phyloP scores from a whole-genome alignment of 2,888 invertebrate species.

The Vannuccia rotundouncinata region DNA sequence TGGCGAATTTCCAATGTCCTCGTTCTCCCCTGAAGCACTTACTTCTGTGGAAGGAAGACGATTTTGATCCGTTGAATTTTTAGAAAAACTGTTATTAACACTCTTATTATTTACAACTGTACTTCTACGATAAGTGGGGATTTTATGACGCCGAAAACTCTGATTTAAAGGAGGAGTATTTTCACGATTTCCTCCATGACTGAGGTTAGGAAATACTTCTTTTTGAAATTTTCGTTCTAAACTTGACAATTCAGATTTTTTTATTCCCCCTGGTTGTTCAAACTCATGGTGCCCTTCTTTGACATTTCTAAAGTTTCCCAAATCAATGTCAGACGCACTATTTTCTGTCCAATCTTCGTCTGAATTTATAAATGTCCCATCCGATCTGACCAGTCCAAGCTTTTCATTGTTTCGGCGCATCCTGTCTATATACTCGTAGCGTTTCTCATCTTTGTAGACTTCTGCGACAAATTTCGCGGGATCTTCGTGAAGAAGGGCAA shows the following conservation, averaged over 20 bases:
- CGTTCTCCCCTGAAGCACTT: background rate
- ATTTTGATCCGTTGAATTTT: background rate
- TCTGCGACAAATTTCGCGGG: slow-evolving; percentile 7
- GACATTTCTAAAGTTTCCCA: no score
- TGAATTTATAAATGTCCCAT: background rate
- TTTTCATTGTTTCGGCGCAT: background rate
- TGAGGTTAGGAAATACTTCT: background rate
- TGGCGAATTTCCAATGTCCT: background rate
- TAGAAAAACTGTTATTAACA: background rate
- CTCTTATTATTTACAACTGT: background rate
- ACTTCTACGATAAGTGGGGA: background rate
- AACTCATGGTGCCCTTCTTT: no score
- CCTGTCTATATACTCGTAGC: background rate
- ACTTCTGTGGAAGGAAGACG: background rate
- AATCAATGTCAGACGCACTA: background rate
- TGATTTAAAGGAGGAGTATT: background rate
- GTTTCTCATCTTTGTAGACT: background rate
- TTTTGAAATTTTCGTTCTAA: background rate
- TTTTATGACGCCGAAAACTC: background rate
- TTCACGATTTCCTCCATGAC: background rate
- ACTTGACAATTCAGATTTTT: background rate
- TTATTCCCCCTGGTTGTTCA: no score
- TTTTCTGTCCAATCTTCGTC: background rate
- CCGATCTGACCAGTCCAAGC: background rate
- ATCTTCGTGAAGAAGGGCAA: background rate